Conservation (phyloP, 2,888 invertebrate genomes). For the Parnassius orleans region DNA sequence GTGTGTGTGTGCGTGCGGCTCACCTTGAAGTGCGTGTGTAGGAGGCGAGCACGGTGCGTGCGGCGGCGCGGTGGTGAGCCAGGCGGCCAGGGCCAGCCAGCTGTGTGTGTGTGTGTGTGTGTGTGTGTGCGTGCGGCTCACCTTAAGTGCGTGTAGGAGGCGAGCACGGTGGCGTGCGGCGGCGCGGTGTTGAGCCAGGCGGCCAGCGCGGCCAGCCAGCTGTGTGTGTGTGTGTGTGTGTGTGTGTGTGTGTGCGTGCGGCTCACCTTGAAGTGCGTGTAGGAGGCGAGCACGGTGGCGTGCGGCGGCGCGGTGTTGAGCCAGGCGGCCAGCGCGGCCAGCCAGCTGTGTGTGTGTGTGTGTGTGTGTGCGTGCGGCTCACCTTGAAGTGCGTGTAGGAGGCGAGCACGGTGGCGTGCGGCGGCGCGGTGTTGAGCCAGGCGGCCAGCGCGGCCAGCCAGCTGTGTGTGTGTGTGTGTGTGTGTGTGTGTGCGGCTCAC, state of each 20-base stretch:
- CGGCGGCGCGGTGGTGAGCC: conserved; percentile 92
- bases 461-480: no score
- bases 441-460: no score
- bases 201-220: no score
- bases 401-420: background rate
- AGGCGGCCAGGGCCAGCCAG: conserved; percentile 92
- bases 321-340: no score
- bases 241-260: background rate
- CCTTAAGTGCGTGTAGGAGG: background rate
- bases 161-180: background rate
- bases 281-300: conserved; percentile 1
- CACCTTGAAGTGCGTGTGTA: background rate
- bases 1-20: background rate
- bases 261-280: background rate
- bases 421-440: no score
- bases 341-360: no score
- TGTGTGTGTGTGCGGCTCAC: background rate
- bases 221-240: background rate
- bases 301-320: background rate
- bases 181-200: no score
- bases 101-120: conserved; percentile 43
- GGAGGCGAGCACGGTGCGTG: background rate
- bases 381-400: background rate
- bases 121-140: background rate
- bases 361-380: background rate